These are phyloP conservation scores for Iguana delicatissima DNA, from an alignment of 2,797 vertebrate genomes.

Conservation along the genomic window DNA sequence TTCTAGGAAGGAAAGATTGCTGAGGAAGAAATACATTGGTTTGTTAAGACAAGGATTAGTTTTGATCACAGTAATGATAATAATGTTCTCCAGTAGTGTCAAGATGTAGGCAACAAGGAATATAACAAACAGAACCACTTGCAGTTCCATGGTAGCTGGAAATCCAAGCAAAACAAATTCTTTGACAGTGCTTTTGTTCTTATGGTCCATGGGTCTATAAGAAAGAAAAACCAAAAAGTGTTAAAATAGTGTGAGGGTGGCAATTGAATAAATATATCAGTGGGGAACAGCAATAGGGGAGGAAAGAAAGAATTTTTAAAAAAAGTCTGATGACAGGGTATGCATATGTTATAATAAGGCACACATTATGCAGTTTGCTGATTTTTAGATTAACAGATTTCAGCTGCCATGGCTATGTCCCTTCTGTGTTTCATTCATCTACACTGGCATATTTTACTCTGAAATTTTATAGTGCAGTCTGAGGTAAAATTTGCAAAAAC, in stretches of 20 bases:
- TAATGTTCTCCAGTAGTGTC: constrained; percentile 58
- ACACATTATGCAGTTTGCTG: background rate
- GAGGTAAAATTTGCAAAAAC: background rate
- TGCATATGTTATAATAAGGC: background rate
- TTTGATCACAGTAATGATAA: constrained; percentile 50
- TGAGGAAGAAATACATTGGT: constrained; percentile 71
- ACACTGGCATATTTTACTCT: background rate
- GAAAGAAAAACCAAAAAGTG: background rate
- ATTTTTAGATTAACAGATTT: background rate
- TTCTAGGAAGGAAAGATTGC: constrained; percentile 72
- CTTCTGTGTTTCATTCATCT: background rate
- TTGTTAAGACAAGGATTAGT: constrained; percentile 58
- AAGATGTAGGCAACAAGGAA: constrained; percentile 60
- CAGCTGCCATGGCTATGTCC: background rate
- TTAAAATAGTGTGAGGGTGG: background rate
- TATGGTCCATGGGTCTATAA: constrained; percentile 20
- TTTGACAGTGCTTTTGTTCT: constrained; percentile 50
- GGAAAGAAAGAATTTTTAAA: background rate
- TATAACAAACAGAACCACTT: constrained; percentile 48
- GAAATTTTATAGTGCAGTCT: background rate
- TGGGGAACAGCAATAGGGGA: background rate
- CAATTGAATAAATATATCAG: background rate
- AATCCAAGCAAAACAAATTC: constrained; percentile 71
- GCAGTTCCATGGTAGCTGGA: constrained; percentile 48
- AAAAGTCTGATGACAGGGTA: background rate